Evolutionary conservation across 2,113 vertebrate genomes (phyloP), one percentile per base, ranked within the genome.

Genomic region (Cavia porcellus): DNA sequence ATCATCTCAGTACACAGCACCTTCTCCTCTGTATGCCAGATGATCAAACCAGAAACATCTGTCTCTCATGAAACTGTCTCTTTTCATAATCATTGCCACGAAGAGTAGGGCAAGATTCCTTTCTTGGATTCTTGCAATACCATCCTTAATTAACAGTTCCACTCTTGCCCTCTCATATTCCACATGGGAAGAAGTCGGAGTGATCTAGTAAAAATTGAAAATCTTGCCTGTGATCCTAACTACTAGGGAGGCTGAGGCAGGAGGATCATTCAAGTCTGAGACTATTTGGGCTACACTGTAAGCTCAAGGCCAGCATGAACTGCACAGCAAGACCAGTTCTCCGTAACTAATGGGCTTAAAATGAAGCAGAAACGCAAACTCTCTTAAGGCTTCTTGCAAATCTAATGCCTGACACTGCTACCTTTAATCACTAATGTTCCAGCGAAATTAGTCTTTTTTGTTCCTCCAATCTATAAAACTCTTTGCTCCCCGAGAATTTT

Each of bases 1-100:
- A 10, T 45, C 59, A 94, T 61, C 20, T 50, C 75, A 10, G 70
- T 61, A 88, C 81, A 85, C 7, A 93, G 64, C 24, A 61, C 11
- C 24, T 94, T 79, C 30, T 38, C 45, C 45, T 42, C 82, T 8
- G 15, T 57, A 57, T 57, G 55, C 17, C 38, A 86, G n/a, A 32
- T 50, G 42, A 81, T 74, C 59, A 97, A 91, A 82, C 11, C 28
- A 75, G 61, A 96, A 95, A 59, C 62, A 87, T 74, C 72, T 19
- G 90, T 25, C 15, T 62, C 35, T 68, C 19, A 32, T 35, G 38
- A 81, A 94, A 94, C 50, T 52, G 82, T 84, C 79, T 50, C 68
- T 45, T 93, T 45, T 66, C 57, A 95, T 62, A 74, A 92, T 30
- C 32, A 94, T 0, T 94, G 24, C 55, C 35, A 59, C 28, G 24